Percentiles rank a stretch among this genome's conserved stretches.
These are phyloP conservation scores for Clanis bilineata DNA, from an alignment of 2,888 invertebrate species.

Conservation along the genomic window DNA sequence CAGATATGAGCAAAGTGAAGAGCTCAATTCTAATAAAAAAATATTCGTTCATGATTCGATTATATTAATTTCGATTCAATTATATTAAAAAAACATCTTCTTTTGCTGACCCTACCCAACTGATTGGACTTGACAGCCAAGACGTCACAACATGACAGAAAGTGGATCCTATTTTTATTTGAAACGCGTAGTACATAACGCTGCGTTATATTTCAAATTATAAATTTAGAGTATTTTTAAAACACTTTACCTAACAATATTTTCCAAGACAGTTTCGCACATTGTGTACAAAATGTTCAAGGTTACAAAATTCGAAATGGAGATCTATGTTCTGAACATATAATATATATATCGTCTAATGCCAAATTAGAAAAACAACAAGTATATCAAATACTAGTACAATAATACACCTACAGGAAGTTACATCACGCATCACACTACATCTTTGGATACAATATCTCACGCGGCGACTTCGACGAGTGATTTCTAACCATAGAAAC, in stretches of 20 bases:
- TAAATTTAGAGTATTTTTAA: constrained; percentile 23
- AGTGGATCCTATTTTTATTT: too few relatives aligned
- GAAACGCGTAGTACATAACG: too few relatives aligned
- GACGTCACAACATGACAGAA: too few relatives aligned
- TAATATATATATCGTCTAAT: constrained; percentile 58
- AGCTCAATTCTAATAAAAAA: too few relatives aligned
- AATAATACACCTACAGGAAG: constrained; percentile 75
- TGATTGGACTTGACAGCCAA: too few relatives aligned
- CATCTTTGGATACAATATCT: constrained; percentile 80
- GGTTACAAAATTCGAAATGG: constrained; percentile 54
- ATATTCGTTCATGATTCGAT: too few relatives aligned
- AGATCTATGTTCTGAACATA: constrained; percentile 62
- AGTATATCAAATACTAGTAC: constrained; percentile 73
- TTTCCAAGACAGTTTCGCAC: constrained; percentile 5
- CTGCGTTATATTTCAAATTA: constrained; percentile 27
- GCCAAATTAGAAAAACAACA: constrained; percentile 71
- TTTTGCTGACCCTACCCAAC: too few relatives aligned
- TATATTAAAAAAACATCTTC: too few relatives aligned
- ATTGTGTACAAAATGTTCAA: constrained; percentile 10
- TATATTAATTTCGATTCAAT: too few relatives aligned
- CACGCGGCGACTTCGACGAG: constrained; percentile 41
- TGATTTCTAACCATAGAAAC: constrained; percentile 18
- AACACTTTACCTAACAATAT: constrained; percentile 14
- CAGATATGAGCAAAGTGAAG: too few relatives aligned
- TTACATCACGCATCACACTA: constrained; percentile 67